phyloP scores from a whole-genome alignment of 2,888 invertebrate genomes.

The Acleris holmiana region DNA sequence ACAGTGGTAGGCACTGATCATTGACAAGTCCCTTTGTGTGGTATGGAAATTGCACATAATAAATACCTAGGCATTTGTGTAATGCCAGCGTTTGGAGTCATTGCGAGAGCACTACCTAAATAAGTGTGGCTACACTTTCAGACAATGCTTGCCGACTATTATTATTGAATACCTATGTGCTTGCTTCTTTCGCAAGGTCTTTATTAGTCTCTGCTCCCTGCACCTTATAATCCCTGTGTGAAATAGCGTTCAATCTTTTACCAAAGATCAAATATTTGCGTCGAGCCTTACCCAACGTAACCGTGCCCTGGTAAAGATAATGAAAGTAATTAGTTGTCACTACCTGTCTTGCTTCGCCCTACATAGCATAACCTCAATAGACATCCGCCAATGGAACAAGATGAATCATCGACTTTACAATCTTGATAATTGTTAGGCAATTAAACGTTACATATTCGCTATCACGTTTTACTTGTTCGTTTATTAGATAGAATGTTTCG shows the following conservation, averaged over 20 bases:
- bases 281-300: constrained; percentile 37
- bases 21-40: constrained; percentile 48
- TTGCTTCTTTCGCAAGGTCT: constrained; percentile 23
- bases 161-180: constrained; percentile 11
- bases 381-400: constrained; percentile 40
- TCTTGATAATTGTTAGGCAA: constrained; percentile 44
- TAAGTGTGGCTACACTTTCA: constrained; percentile 47
- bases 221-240: constrained; percentile 13
- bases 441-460: constrained; percentile 45
- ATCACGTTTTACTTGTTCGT: constrained; percentile 25
- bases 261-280: constrained; percentile 39
- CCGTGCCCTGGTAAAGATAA: constrained; percentile 55
- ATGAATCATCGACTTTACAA: constrained; percentile 53
- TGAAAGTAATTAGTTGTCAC: constrained; percentile 54
- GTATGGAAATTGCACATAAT: constrained; percentile 50
- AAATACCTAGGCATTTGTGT: constrained; percentile 47
- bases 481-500: not conserved
- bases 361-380: constrained; percentile 69
- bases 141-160: constrained; percentile 32
- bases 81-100: constrained; percentile 48
- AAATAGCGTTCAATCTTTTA: constrained; percentile 20
- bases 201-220: constrained; percentile 18
- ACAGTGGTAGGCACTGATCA: constrained; percentile 27
- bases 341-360: constrained; percentile 56
- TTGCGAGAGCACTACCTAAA: constrained; percentile 48